Base-by-base conservation (phyloP, 1,140 invertebrate genomes). In the Pogonomyrmex californicus region DNA sequence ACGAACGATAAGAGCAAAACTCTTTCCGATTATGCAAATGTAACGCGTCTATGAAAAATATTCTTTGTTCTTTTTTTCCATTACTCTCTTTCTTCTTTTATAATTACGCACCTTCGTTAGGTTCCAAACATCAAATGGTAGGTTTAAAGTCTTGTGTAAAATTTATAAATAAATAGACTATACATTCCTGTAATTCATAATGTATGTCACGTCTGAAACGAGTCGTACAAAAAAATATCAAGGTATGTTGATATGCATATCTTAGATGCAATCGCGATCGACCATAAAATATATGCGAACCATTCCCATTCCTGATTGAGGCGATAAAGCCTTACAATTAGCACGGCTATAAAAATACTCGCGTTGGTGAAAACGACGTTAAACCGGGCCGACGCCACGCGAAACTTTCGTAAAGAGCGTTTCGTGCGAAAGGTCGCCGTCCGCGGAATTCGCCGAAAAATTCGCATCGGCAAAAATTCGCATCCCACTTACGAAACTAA, bases 61-160 rank as follows among this genome's bases (percentile, higher is more conserved):
- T 38, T 65, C 12, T 73, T 49, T 33, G 41, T 36, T 60, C 12
- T 86, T 7, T 66, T 3, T 68, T n/a, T 41, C 17, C 56, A 1
- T 66, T 36, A 5, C 23, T 58, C 30, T n/a, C 33, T 23, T 47
- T 58, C 75, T 49, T 81, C 36, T 23, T 17, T 4, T 68, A 41
- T 47, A 82, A 87, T 87, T 88, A 86, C 30, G 6, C 10, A 65
- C 36, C 41, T 85, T 23, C 60, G 60, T 33, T 73, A n/a, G 17
- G 79, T 41, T 17, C 47, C 17, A 9, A 68, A 73, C 49, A 23
- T 23, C 23, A 23, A 23, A 23, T 23, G 23, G 23, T 23, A 23
- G 23, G 23, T 23, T 23, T 23, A 23, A 23, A 23, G 23, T 23
- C 23, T 23, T 23, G 23, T 23, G 23, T 23, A 23, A 23, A 23